These are phyloP conservation scores for Lepilemur ruficaudatus DNA, from an alignment of 2,797 vertebrate genomes.

Conservation along the genomic window DNA sequence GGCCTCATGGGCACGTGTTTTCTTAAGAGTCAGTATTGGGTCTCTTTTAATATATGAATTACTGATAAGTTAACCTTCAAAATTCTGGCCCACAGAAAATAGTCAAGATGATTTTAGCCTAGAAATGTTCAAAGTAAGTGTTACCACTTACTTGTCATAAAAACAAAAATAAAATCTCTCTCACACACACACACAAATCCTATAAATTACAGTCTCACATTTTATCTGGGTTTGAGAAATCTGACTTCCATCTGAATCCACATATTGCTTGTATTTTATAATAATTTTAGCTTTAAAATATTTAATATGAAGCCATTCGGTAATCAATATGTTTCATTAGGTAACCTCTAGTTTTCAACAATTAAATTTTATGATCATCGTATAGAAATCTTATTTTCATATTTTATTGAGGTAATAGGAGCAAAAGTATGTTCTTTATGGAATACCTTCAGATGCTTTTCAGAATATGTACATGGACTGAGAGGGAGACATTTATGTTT, in stretches of 20 bases:
- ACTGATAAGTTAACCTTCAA: neutral
- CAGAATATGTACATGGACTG: neutral
- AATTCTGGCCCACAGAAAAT: constrained; percentile 19
- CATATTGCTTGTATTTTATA: neutral
- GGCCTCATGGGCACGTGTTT: constrained; percentile 21
- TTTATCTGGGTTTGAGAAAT: constrained; percentile 11
- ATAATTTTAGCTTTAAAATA: constrained; percentile 33
- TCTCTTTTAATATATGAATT: neutral
- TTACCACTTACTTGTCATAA: neutral
- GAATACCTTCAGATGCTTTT: neutral
- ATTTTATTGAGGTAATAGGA: constrained; percentile 23
- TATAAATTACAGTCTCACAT: neutral
- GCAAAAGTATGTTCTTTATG: neutral
- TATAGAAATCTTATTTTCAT: constrained; percentile 8
- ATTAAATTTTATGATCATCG: constrained; percentile 19
- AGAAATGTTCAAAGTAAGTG: neutral
- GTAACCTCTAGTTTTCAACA: constrained; percentile 5
- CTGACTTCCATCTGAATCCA: neutral
- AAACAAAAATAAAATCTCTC: neutral
- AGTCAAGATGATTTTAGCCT: constrained; percentile 12
- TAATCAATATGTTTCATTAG: neutral
- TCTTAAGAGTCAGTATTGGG: neutral
- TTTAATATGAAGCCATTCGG: neutral
- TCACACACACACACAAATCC: too few species aligned
- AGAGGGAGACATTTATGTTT: neutral